Percentiles rank a stretch among this genome's conserved stretches.
Evolutionary conservation across 35 echinoderm and acorn worm genomes (phyloP).

Genomic region (Chiridota heheva): DNA sequence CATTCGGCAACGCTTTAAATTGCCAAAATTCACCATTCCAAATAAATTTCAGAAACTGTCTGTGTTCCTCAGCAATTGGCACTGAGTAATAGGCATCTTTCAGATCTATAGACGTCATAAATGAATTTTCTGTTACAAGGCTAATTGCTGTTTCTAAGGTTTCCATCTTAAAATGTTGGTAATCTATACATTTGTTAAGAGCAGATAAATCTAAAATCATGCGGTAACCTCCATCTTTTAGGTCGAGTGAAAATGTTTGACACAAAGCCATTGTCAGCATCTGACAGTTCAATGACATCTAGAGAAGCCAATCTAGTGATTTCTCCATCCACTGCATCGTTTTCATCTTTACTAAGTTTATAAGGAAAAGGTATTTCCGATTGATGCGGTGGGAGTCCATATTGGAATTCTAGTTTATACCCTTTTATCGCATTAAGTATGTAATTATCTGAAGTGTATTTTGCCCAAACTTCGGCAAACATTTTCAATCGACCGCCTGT

Average conservation of each 20-base stretch:
- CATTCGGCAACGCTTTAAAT: constrained; percentile 14
- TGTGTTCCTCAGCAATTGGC: constrained; percentile 5
- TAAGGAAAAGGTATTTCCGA: background rate
- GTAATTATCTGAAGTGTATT: background rate
- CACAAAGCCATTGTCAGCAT: constrained; percentile 2
- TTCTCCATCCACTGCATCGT: background rate
- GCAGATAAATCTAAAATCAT: constrained; percentile 2
- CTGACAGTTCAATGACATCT: background rate
- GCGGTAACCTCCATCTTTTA: background rate
- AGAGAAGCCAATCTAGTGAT: background rate
- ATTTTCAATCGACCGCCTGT: background rate
- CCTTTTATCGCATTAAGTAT: constrained; percentile 2
- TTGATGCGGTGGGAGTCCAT: background rate
- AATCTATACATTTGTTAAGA: constrained; percentile 8
- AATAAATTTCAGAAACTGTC: constrained; percentile 15
- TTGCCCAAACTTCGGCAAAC: background rate
- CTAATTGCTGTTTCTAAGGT: constrained; percentile 4
- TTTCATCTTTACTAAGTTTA: background rate
- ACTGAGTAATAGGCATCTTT: constrained; percentile 37
- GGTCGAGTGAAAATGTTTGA: constrained; percentile 8
- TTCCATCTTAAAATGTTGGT: constrained; percentile 1
- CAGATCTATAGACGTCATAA: constrained; percentile 19
- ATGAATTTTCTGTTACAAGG: constrained; percentile 35
- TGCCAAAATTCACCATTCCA: constrained; percentile 32
- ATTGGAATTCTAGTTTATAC: background rate